Evolutionary conservation across 2,797 vertebrate genomes (phyloP).

Genomic region (Chrosomus eos): DNA sequence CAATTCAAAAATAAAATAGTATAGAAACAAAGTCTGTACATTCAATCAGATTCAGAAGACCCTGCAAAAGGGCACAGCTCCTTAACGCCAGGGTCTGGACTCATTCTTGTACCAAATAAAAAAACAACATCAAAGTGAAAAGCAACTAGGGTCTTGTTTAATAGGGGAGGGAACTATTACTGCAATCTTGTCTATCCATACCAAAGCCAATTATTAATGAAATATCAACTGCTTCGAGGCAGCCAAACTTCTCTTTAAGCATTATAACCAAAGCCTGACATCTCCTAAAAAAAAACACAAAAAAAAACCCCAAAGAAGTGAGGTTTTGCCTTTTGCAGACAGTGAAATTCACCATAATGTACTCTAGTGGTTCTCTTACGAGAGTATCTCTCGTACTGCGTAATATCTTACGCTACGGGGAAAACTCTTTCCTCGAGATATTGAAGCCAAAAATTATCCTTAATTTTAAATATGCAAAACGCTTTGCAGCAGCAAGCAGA

Average conservation of each 20-base stretch:
- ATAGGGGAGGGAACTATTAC: neutral
- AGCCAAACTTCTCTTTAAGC: neutral
- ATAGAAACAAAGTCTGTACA: neutral
- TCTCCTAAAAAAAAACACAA: neutral
- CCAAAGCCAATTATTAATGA: neutral
- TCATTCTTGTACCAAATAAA: neutral
- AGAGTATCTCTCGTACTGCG: too few relatives aligned
- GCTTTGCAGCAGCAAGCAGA: too few relatives aligned
- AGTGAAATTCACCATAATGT: neutral
- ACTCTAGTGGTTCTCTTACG: too few relatives aligned
- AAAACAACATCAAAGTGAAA: neutral
- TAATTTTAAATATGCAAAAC: too few relatives aligned
- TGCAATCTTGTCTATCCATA: neutral
- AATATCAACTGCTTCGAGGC: neutral
- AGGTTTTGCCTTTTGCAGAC: neutral
- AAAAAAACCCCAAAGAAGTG: too few relatives aligned
- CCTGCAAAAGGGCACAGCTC: neutral
- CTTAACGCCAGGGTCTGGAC: neutral
- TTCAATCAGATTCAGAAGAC: neutral
- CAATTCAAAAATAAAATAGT: neutral
- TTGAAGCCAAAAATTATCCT: too few relatives aligned
- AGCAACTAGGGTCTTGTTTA: neutral
- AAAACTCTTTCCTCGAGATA: too few relatives aligned
- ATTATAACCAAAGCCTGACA: neutral
- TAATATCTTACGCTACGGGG: too few relatives aligned